Evolutionary conservation across 1,140 invertebrate species (phyloP), one percentile per base, ranked within the genome.

Genomic region (Diabrotica virgifera): DNA sequence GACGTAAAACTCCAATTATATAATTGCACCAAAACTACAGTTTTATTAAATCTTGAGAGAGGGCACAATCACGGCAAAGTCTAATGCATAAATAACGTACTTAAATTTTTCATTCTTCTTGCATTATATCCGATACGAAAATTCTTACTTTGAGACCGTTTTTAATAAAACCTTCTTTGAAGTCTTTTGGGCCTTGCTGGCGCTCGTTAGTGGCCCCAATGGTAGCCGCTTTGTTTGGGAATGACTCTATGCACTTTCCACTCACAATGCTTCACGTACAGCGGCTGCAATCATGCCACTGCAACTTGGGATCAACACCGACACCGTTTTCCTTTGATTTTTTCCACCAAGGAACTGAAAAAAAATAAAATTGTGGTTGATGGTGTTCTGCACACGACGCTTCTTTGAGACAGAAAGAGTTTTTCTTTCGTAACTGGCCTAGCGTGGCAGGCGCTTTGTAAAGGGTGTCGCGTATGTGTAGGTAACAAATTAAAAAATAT

Each of bases 161-260:
- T 73, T 74, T 72, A 69, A 72, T 72, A 73, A 62, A 74, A 72
- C 72, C 54, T 46, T 68, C 70, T 74, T 74, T 72, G 68, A 74
- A 68, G 70, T 72, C 62, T 66, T 68, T 68, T 62, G 24, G 62
- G 65, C 62, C 55, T 40, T 61, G 50, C 58, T 54, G 36, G 68
- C 70, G 68, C 70, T 74, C 70, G 72, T 72, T 72, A 72, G 72
- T 72, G 70, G 70, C 68, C 69, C 67, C 64, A 69, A 54, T 53
- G 56, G 63, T 72, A 66, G 64, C 70, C 67, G 68, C 70, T 74
- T 74, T 74, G 70, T 72, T 72, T 70, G 61, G 63, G 65, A 65
- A 71, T 67, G 70, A 74, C 68, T 74, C 65, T 70, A 67, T 73
- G 70, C 70, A 73, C 70, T 73, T 73, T 70, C 66, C 66, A 57